Evolutionary conservation across 2,113 vertebrate genomes (phyloP).

Genomic region (Prochilodus magdalenae): DNA sequence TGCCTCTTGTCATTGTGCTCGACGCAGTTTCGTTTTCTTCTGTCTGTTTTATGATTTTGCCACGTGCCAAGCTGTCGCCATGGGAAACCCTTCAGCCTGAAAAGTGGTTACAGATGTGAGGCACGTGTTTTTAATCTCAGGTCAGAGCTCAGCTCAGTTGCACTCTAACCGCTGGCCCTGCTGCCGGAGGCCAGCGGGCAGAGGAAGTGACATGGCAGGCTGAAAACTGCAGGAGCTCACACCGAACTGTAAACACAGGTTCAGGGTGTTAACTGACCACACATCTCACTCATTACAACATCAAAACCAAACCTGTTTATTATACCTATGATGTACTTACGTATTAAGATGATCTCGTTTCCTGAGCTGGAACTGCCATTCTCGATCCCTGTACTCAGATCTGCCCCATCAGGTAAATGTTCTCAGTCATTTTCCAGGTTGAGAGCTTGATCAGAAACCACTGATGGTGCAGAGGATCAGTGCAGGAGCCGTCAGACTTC

Average conservation of each 20-base stretch:
- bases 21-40: conserved; percentile 35
- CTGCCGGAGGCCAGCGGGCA: not conserved
- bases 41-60: conserved; percentile 61
- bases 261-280: conserved; percentile 72
- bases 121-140: conserved; percentile 70
- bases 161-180: conserved; percentile 56
- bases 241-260: conserved; percentile 71
- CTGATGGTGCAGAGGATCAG: no score
- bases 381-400: no score
- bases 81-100: conserved; percentile 62
- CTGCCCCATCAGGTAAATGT: no score
- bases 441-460: no score
- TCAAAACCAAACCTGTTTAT: not conserved
- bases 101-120: conserved; percentile 74
- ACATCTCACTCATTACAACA: conserved; percentile 1
- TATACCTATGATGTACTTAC: no score
- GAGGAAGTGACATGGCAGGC: conserved; percentile 58
- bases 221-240: conserved; percentile 75
- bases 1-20: conserved; percentile 57
- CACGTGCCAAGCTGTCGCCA: conserved; percentile 74
- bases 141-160: conserved; percentile 57
- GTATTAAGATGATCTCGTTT: no score
- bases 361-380: no score
- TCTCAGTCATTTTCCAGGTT: no score
- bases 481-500: no score